These are phyloP conservation scores for Hybos culiciformis DNA, from an alignment of 2,888 invertebrate genomes.

Conservation along the genomic window DNA sequence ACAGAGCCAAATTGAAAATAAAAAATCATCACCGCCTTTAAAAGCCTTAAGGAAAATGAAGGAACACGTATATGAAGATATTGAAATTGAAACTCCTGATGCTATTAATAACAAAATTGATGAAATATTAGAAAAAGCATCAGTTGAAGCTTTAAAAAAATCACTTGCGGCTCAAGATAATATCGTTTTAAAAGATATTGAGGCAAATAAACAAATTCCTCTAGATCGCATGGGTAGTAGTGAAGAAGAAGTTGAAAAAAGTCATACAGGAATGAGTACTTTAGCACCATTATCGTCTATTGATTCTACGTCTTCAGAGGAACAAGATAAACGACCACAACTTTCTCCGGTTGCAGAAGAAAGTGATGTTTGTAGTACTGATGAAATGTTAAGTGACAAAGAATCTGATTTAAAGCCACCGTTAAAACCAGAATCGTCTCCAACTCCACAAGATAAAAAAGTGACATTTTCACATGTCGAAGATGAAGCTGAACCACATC, in stretches of 20 bases:
- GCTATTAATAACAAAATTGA: slow-evolving; percentile 17
- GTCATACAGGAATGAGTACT: slow-evolving; percentile 11
- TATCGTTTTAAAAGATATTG: slow-evolving; percentile 40
- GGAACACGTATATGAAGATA: slow-evolving; percentile 51
- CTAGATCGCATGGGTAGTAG: slow-evolving; percentile 36
- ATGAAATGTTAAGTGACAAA: slow-evolving; percentile 14
- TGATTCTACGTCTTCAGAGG: slow-evolving; percentile 35
- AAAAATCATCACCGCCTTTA: slow-evolving; percentile 21
- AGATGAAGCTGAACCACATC: slow-evolving; percentile 31
- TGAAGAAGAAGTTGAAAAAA: slow-evolving; percentile 27
- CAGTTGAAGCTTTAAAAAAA: slow-evolving; percentile 28
- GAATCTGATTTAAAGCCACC: slow-evolving; percentile 25
- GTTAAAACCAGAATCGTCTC: slow-evolving; percentile 35
- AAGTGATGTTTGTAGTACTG: slow-evolving; percentile 22
- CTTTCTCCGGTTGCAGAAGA: slow-evolving; percentile 30
- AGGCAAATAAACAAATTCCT: slow-evolving; percentile 29
- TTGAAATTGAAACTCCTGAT: slow-evolving; percentile 27
- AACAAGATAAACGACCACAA: slow-evolving; percentile 23
- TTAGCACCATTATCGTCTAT: slow-evolving; percentile 34
- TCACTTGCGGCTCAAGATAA: slow-evolving; percentile 31
- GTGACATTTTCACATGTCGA: slow-evolving; percentile 39
- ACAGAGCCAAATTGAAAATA: slow-evolving; percentile 13
- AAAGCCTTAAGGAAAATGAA: slow-evolving; percentile 39
- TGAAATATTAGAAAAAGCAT: slow-evolving; percentile 22
- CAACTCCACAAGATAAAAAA: slow-evolving; percentile 35